A percentile compares a stretch with the other conserved stretches of the same genome.
Conservation (phyloP, 2,113 vertebrate genomes). For the Coptodon rendalli region DNA sequence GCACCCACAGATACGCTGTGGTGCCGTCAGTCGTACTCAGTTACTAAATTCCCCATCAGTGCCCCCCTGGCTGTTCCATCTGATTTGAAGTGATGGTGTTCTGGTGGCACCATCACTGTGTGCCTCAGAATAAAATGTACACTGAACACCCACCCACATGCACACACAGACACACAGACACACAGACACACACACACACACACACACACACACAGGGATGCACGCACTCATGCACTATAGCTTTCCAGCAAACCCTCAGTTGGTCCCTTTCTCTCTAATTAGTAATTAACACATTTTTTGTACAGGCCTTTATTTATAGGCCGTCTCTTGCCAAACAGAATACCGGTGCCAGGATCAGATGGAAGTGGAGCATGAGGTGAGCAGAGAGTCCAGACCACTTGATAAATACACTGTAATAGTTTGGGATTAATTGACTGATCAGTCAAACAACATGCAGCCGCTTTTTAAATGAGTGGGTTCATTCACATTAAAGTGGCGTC, state of each 20-base stretch:
- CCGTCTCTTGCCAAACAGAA: conserved; percentile 74
- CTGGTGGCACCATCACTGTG: conserved; percentile 9
- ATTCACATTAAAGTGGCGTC: background rate
- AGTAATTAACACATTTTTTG: conserved; percentile 75
- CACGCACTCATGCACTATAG: background rate
- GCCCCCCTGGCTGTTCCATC: conserved; percentile 22
- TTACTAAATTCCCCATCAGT: background rate
- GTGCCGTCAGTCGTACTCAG: background rate
- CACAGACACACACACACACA: background rate
- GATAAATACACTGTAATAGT: conserved; percentile 42
- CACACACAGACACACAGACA: background rate
- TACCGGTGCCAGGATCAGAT: conserved; percentile 77
- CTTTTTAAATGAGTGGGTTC: conserved; percentile 36
- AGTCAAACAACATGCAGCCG: conserved; percentile 34
- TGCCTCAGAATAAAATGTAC: conserved; percentile 7
- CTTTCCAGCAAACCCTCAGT: conserved; percentile 43
- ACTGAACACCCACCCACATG: background rate
- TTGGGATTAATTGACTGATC: conserved; percentile 35
- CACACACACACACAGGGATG: background rate
- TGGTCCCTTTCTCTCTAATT: conserved; percentile 63
- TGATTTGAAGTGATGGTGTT: conserved; percentile 26
- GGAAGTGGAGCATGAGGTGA: conserved; percentile 75
- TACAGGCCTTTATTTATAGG: conserved; percentile 69
- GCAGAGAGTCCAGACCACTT: conserved; percentile 49
- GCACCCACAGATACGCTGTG: background rate